Conservation (phyloP, 2,797 vertebrate genomes). For the Galagoides demidoff region DNA sequence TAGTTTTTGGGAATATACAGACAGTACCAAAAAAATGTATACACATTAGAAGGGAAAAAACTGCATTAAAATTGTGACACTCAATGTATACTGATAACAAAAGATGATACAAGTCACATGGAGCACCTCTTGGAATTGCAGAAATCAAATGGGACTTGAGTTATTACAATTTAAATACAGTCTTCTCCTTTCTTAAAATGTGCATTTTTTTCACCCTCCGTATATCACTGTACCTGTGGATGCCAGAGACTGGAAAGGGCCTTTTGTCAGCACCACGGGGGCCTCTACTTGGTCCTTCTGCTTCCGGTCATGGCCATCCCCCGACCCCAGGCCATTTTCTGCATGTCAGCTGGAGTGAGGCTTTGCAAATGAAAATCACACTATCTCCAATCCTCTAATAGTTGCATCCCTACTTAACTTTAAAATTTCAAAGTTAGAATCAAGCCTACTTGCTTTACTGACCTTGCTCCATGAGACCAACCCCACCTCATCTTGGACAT, state of each 20-base stretch:
- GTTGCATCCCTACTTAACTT: neutral
- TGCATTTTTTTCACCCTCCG: too few relatives aligned
- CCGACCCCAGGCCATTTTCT: neutral
- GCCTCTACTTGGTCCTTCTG: neutral
- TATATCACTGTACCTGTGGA: neutral
- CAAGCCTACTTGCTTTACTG: neutral
- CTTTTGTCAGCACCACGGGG: neutral
- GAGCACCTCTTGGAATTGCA: too few relatives aligned
- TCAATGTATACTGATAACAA: too few relatives aligned
- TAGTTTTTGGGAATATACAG: neutral
- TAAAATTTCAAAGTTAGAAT: neutral
- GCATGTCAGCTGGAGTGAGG: neutral
- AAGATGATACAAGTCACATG: too few relatives aligned
- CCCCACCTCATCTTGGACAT: neutral
- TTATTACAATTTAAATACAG: too few relatives aligned
- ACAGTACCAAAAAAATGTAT: too few relatives aligned
- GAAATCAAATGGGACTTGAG: too few relatives aligned
- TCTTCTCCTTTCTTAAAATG: too few relatives aligned
- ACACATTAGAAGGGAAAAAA: too few relatives aligned
- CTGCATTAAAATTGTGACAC: too few relatives aligned
- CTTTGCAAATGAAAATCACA: neutral
- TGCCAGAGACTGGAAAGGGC: neutral
- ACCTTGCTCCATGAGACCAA: neutral
- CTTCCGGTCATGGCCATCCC: neutral
- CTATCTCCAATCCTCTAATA: neutral